Evolutionary conservation across 2,888 invertebrate species (phyloP).

Genomic region (Tridacna crocea): DNA sequence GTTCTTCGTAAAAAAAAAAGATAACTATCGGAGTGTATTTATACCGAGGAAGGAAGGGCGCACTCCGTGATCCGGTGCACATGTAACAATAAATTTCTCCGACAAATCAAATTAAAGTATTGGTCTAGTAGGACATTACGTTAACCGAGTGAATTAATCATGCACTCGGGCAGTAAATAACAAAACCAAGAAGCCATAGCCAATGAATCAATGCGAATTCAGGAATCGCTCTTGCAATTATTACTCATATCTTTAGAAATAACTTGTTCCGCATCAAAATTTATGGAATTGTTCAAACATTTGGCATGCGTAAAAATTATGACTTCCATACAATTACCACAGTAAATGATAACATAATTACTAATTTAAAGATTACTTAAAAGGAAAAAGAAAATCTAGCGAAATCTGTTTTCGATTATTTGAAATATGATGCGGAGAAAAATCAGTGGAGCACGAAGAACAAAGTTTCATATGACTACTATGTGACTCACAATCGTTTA

Average conservation of each 20-base stretch:
- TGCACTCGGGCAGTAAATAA: slow-evolving; percentile 1
- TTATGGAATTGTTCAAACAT: background rate
- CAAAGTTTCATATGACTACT: background rate
- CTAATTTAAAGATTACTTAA: background rate
- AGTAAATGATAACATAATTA: background rate
- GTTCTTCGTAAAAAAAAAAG: too few relatives aligned
- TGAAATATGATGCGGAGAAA: background rate
- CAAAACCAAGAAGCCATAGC: background rate
- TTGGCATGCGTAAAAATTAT: background rate
- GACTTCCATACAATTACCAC: background rate
- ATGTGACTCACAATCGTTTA: background rate
- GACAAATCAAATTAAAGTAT: background rate
- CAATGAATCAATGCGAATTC: background rate
- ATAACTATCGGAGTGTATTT: too few relatives aligned
- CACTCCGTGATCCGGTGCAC: too few relatives aligned
- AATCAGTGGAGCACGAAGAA: background rate
- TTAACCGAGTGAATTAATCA: slow-evolving; percentile 1
- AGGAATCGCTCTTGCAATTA: background rate
- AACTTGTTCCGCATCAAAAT: background rate
- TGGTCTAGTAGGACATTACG: background rate
- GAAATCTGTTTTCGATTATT: background rate
- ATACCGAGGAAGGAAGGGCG: too few relatives aligned
- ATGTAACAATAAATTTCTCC: too few relatives aligned
- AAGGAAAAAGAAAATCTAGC: background rate
- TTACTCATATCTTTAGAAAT: background rate